These are phyloP conservation scores for Clytia hemisphaerica DNA, from an alignment of 30 jellyfish, hydroid and myxozoan species.

Conservation along the genomic window DNA sequence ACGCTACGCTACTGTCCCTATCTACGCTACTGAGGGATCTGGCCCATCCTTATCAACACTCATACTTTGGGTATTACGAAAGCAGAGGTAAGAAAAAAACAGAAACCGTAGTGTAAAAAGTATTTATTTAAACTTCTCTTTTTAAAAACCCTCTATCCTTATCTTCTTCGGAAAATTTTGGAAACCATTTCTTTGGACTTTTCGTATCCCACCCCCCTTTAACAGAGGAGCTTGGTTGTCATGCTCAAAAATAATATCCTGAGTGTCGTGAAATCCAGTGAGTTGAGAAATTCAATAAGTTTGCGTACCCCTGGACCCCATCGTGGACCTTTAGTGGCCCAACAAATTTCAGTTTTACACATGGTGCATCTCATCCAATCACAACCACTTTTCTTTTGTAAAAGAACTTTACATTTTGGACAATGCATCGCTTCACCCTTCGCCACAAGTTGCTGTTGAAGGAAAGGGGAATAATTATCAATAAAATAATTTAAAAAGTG, in stretches of 20 bases:
- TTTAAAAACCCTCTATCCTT: neutral
- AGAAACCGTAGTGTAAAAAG: too few species aligned
- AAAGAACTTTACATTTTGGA: constrained; percentile 59
- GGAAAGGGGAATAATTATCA: too few species aligned
- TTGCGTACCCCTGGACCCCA: constrained; percentile 86
- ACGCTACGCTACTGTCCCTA: neutral
- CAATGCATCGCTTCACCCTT: constrained; percentile 85
- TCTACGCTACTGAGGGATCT: too few species aligned
- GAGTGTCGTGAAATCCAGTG: neutral
- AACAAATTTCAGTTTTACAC: constrained; percentile 86
- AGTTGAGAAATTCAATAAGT: neutral
- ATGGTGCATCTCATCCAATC: constrained; percentile 91
- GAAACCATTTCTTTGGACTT: too few species aligned
- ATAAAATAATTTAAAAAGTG: too few species aligned
- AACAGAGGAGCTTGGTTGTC: too few species aligned
- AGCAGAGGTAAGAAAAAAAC: too few species aligned
- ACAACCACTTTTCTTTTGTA: constrained; percentile 86
- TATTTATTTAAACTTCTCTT: neutral
- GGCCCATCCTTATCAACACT: too few species aligned
- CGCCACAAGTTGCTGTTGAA: constrained; percentile 54
- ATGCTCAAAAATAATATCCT: too few species aligned
- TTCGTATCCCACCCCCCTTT: too few species aligned
- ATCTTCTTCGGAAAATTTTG: neutral
- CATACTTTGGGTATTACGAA: too few species aligned
- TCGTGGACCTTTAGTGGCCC: constrained; percentile 93